These are phyloP conservation scores for Heloderma charlesbogerti DNA, from an alignment of 2,113 vertebrate genomes.

Conservation along the genomic window DNA sequence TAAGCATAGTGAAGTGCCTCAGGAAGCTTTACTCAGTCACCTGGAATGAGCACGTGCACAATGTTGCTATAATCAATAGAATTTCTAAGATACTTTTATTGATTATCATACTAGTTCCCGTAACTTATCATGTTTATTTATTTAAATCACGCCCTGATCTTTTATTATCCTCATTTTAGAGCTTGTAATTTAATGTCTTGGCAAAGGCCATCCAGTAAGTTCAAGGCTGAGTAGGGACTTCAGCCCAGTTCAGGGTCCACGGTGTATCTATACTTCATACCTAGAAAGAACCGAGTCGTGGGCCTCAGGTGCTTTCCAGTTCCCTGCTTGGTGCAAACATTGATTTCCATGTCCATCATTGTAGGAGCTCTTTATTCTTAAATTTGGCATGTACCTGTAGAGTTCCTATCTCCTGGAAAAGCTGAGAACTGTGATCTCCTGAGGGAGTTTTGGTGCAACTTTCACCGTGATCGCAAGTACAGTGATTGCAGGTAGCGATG, in stretches of 20 bases:
- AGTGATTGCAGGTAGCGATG: slow-evolving; percentile 27
- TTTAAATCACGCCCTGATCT: not conserved
- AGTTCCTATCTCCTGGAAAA: not conserved
- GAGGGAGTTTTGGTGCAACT: not conserved
- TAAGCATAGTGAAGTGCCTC: not conserved
- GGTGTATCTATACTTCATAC: not conserved
- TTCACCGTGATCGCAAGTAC: not conserved
- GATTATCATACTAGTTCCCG: not conserved
- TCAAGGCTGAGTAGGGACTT: slow-evolving; percentile 6
- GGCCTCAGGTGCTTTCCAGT: not conserved
- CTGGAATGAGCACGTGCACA: not conserved
- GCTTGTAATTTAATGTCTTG: not conserved
- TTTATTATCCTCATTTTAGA: not conserved
- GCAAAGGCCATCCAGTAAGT: not conserved
- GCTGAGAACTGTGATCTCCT: not conserved
- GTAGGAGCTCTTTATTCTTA: rapidly evolving
- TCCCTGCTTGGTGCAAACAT: not conserved
- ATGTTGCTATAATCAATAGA: not conserved
- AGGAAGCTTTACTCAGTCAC: not conserved
- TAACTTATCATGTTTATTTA: not conserved
- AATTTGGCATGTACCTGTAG: not conserved
- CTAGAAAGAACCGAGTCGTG: not conserved
- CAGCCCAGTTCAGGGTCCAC: not conserved
- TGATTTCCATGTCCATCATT: not conserved
- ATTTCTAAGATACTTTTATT: slow-evolving; percentile 9